Evolutionary conservation across 2,888 invertebrate species (phyloP).

Genomic region (Achlya flavicornis): DNA sequence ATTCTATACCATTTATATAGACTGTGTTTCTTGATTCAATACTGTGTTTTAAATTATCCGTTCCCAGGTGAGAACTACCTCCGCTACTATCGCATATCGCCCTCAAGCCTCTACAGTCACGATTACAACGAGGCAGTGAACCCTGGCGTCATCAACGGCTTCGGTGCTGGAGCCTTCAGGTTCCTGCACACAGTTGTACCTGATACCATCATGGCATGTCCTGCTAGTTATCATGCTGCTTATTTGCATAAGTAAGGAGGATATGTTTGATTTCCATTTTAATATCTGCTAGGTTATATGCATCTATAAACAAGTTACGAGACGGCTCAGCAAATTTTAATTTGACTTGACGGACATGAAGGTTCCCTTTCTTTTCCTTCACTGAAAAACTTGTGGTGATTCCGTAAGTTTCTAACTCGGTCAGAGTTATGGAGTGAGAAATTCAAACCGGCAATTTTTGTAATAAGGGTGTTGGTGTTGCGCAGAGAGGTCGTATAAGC

Average conservation of each 20-base stretch:
- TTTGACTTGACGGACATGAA: too few species aligned
- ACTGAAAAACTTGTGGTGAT: too few species aligned
- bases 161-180: slow-evolving; percentile 88
- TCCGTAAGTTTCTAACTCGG: too few species aligned
- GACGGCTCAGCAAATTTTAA: too few species aligned
- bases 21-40: too few species aligned
- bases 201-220: slow-evolving; percentile 67
- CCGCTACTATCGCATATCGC: slow-evolving; percentile 85
- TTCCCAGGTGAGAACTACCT: slow-evolving; percentile 81
- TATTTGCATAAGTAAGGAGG: slow-evolving; percentile 63
- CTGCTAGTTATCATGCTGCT: slow-evolving; percentile 57
- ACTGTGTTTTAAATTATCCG: not conserved
- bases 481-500: not conserved
- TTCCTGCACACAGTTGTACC: slow-evolving; percentile 88
- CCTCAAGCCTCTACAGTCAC: slow-evolving; percentile 84
- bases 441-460: too few species aligned
- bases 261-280: not conserved
- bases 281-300: too few species aligned
- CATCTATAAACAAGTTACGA: too few species aligned
- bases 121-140: slow-evolving; percentile 87
- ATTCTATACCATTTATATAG: not conserved
- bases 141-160: slow-evolving; percentile 86
- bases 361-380: too few species aligned
- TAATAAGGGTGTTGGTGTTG: not conserved
- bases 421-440: too few species aligned